These are phyloP conservation scores for Parnassius orleans DNA, from an alignment of 2,888 invertebrate species.

Conservation along the genomic window DNA sequence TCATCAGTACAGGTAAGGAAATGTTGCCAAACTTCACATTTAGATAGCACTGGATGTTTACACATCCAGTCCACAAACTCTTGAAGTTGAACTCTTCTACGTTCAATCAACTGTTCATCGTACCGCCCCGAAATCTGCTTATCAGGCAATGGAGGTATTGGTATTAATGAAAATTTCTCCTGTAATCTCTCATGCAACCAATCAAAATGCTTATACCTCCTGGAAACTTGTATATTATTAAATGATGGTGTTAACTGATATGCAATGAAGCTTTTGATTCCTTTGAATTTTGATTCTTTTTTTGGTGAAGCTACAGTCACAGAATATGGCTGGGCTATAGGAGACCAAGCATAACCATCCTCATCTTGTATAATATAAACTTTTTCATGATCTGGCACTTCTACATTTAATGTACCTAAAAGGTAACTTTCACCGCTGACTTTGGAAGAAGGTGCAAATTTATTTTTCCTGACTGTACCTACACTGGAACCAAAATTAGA, in stretches of 20 bases:
- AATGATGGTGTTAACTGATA: conserved; percentile 98
- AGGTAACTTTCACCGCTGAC: conserved; percentile 95
- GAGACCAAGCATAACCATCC: conserved; percentile 89
- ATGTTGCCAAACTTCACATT: conserved; percentile 96
- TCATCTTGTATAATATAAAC: conserved; percentile 88
- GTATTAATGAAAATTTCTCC: conserved; percentile 96
- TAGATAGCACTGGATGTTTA: conserved; percentile 96
- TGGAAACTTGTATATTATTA: conserved; percentile 94
- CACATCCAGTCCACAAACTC: conserved; percentile 98
- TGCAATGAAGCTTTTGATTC: conserved; percentile 98
- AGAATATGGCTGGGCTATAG: conserved; percentile 86
- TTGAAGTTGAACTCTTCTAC: conserved; percentile 95
- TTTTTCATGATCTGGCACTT: conserved; percentile 85
- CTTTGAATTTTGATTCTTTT: conserved; percentile 98
- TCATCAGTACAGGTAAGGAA: conserved; percentile 98
- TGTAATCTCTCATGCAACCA: conserved; percentile 97
- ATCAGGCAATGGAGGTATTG: conserved; percentile 98
- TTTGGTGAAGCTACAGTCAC: conserved; percentile 97
- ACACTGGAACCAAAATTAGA: conserved; percentile 80
- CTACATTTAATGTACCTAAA: conserved; percentile 86
- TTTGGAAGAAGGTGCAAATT: conserved; percentile 94
- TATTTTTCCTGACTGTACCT: conserved; percentile 86
- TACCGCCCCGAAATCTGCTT: conserved; percentile 98
- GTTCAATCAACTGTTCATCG: conserved; percentile 98
- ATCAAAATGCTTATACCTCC: conserved; percentile 99